Evolutionary conservation across 2,113 vertebrate genomes (phyloP), one percentile per base, ranked within the genome.

Genomic region (Leptobrachium ailaonicum): DNA sequence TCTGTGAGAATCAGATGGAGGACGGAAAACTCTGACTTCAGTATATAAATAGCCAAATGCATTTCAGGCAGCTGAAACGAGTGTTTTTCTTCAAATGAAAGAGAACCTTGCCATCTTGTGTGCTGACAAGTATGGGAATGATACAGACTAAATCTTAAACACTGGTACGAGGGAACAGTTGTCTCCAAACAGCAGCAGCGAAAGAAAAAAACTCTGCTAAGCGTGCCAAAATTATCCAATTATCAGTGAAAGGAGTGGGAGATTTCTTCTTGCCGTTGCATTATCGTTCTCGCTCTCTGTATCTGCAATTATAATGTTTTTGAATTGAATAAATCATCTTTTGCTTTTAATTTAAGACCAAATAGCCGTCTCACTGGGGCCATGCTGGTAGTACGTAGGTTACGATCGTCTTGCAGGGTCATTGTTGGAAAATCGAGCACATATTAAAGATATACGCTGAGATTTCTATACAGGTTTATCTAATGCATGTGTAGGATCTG

Each of bases 1-100:
- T 81, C 71, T 81, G 79, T 74, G 79, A 81, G 79, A 81, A 81
- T 75, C 66, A 69, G 62, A 73, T 73, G 72, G 50, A 75, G 79
- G 72, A 69, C n/a, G 72, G 72, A 81, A 81, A 81, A 75, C 64
- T 81, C 43, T 81, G 79, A 81, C 79, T 81, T 81, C 45, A 58
- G 79, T 80, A 74, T 80, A 81, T 69, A 81, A 81, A 81, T 81
- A 81, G 79, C 79, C 64, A 32, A 81, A 81, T 81, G 72, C 79
- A 47, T 81, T 42, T 69, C 45, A 69, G 74, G 43, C 72, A 68
- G 64, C 67, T 79, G 60, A 79, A 60, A 56, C 70, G 54, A 60
- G 63, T 66, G 79, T 66, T 41, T 74, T 62, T 41, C 64, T 71
- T 78, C 54, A 41, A 54, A 69, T 81, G 67, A 81, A 75, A 41